phyloP scores from a whole-genome alignment of 2,797 vertebrate species.

The Microctenopoma stevenorrisi region DNA sequence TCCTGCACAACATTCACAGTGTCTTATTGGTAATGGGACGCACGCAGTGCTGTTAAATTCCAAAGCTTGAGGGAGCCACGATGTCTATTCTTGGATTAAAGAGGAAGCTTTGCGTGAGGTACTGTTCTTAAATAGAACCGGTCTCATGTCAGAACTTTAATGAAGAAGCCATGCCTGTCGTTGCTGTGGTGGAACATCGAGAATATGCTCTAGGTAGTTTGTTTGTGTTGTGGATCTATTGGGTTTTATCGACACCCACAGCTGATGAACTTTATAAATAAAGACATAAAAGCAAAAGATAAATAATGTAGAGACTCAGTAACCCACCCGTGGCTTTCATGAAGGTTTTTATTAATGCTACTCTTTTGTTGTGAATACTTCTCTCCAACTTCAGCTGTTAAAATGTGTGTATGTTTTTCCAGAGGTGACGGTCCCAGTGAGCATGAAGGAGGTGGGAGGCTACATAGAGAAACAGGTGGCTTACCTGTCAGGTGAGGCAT shows the following conservation, averaged over 20 bases:
- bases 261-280: neutral
- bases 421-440: slow-evolving; percentile 86
- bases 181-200: neutral
- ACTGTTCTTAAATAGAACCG: neutral
- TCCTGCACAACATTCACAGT: neutral
- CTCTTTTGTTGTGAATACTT: neutral
- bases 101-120: neutral
- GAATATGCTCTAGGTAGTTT: too few species aligned
- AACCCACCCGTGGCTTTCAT: too few species aligned
- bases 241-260: neutral
- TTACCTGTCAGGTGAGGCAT: slow-evolving; percentile 91
- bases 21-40: neutral
- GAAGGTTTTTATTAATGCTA: neutral
- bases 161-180: neutral
- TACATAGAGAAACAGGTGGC: slow-evolving; percentile 94
- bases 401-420: slow-evolving; percentile 34
- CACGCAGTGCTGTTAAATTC: neutral
- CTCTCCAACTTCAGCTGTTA: neutral
- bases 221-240: neutral
- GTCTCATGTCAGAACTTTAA: neutral
- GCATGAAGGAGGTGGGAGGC: slow-evolving; percentile 89
- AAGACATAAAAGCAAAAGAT: neutral
- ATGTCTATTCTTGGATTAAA: slow-evolving; percentile 20
- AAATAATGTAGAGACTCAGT: too few species aligned
- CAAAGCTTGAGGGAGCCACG: neutral